These are phyloP conservation scores for Oligia strigilis DNA, from an alignment of 2,888 invertebrate genomes.

Conservation along the genomic window DNA sequence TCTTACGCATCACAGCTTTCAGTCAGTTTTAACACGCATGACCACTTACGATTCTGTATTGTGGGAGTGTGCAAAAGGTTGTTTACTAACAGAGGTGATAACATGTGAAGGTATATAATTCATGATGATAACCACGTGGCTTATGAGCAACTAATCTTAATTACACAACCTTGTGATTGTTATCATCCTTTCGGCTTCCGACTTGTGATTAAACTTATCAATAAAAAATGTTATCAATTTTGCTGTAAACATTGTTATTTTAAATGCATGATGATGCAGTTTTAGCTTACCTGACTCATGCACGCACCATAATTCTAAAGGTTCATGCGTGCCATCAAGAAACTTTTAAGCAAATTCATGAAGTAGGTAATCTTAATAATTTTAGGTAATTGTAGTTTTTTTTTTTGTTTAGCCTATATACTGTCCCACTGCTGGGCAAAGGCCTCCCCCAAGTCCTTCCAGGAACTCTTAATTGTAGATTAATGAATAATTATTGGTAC, in stretches of 20 bases:
- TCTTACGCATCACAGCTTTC: conserved; percentile 7
- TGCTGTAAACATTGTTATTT: conserved; percentile 1
- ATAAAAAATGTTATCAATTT: conserved; percentile 2
- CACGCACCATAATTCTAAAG: not conserved
- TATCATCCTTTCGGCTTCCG: not conserved
- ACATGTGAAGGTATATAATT: not conserved
- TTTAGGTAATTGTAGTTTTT: not conserved
- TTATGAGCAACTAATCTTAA: not conserved
- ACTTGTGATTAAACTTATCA: not conserved
- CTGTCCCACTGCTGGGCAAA: too few species aligned
- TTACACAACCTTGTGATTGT: not conserved
- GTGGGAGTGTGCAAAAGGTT: not conserved
- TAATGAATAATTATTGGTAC: too few species aligned
- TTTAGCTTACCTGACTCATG: too few species aligned
- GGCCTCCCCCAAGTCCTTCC: too few species aligned
- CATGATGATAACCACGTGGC: not conserved
- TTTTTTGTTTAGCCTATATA: too few species aligned
- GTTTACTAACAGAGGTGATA: conserved; percentile 1
- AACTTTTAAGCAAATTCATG: not conserved
- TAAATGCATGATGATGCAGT: not conserved
- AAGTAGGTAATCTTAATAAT: not conserved
- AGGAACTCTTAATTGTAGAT: not conserved
- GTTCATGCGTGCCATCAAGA: too few species aligned
- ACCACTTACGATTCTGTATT: not conserved
- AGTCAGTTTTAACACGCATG: not conserved